Conservation (phyloP, 2,113 vertebrate genomes). For the Lampris megalopsis region DNA sequence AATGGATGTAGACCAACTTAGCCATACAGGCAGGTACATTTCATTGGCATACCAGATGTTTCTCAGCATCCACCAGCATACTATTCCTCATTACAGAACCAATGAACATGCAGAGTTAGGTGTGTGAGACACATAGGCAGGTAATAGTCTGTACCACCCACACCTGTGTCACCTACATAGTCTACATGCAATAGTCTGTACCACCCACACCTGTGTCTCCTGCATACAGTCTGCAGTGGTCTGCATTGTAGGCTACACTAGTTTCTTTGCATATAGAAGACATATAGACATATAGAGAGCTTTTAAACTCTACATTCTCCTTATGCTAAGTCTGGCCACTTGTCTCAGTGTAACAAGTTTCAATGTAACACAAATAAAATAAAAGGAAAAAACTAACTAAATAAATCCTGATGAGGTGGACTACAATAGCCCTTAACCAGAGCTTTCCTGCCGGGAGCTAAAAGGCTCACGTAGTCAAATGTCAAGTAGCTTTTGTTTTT, state of each 20-base stretch:
- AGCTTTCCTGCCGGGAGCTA: slow-evolving; percentile 4
- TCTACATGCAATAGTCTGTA: no score
- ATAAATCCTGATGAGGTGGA: neutral
- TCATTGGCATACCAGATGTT: neutral
- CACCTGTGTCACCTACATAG: no score
- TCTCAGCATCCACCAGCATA: slow-evolving; percentile 6
- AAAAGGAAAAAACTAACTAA: no score
- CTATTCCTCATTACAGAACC: slow-evolving; percentile 24
- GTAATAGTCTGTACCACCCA: no score
- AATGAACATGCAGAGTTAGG: slow-evolving; percentile 39
- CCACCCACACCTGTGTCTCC: neutral
- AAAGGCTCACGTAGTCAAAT: neutral
- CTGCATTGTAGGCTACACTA: no score
- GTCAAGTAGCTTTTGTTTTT: slow-evolving; percentile 55
- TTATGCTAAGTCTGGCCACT: no score
- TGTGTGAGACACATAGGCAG: neutral
- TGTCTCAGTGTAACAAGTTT: no score
- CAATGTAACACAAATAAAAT: no score
- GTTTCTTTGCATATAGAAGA: no score
- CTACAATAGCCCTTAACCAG: slow-evolving; percentile 11
- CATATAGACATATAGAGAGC: neutral
- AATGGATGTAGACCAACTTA: neutral
- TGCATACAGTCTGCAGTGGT: slow-evolving; percentile 22
- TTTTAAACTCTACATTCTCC: neutral
- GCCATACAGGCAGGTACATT: neutral